Evolutionary conservation across 2,888 invertebrate species (phyloP), one percentile per base, ranked within the genome.

Genomic region (Nymphalis polychloros): DNA sequence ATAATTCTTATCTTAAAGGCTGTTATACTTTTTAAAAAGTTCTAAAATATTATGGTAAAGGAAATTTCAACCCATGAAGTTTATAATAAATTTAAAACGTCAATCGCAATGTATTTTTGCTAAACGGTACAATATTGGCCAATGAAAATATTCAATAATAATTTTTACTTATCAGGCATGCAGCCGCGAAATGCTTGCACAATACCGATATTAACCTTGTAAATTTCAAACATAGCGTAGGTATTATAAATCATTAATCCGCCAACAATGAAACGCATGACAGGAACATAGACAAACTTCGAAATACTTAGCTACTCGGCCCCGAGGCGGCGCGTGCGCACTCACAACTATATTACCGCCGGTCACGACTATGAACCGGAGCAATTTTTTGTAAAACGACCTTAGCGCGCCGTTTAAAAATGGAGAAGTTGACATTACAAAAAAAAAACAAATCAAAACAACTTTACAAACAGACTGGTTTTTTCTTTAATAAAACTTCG

Each of bases 301-400:
- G 77, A 85, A 84, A 87, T 85, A 87, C 84, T 86, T 86, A 80
- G 80, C 84, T 77, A 74, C 76, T 77, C 79, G 79, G 82, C 86
- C 87, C 83, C 84, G 83, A 84, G 79, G 72, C 83, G 83, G 85
- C 92, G 90, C 89, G 89, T 90, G 91, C 90, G 84, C 89, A 80
- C 79, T 76, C 81, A 85, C 85, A 82, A 84, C 76, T 65, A 70
- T 70, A 70, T 72, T 82, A 77, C 70, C 80, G 74, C 79, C 81
- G 79, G 90, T 92, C 92, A 92, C 92, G 91, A 92, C 79, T 63
- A 65, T 78, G 78, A 86, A 84, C 83, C 84, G 84, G 85, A 85
- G 84, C 78, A 20, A 61, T 63, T 86, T 89, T 86, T 88, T 84
- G 83, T 77, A 77, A 77, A 77, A 70, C 79, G 86, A 88, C 87